Percentiles rank a stretch among this genome's conserved stretches.
Conservation (phyloP, 2,888 invertebrate species). For the Eilema griseolum region DNA sequence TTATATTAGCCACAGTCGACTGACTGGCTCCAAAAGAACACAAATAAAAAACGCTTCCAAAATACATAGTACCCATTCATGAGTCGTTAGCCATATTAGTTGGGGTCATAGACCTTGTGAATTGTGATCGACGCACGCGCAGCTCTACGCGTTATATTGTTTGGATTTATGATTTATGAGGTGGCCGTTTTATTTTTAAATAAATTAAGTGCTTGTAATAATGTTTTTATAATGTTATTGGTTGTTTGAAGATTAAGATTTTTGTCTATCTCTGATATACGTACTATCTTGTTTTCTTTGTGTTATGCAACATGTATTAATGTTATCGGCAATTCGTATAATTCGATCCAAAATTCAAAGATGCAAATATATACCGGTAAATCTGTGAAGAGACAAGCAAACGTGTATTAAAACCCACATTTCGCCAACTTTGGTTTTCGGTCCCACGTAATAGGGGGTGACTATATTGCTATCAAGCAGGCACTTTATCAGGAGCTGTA, state of each 20-base stretch:
- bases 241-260: background rate
- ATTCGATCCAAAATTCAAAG: too few species aligned
- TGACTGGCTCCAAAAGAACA: constrained; percentile 18
- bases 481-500: too few species aligned
- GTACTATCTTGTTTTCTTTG: background rate
- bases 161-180: constrained; percentile 37
- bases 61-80: constrained; percentile 66
- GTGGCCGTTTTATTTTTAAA: constrained; percentile 6
- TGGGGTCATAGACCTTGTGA: constrained; percentile 66
- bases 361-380: too few species aligned
- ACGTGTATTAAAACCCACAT: too few species aligned
- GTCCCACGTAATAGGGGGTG: too few species aligned
- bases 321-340: too few species aligned
- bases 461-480: too few species aligned
- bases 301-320: background rate
- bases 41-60: constrained; percentile 42
- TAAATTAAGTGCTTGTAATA: background rate
- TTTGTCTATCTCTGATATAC: background rate
- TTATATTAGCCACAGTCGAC: constrained; percentile 27
- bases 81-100: constrained; percentile 60
- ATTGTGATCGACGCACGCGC: constrained; percentile 65
- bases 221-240: background rate
- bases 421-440: too few species aligned
- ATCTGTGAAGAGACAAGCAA: too few species aligned
- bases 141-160: constrained; percentile 43